These are phyloP conservation scores for Araneus ventricosus DNA, from an alignment of 1,140 invertebrate genomes.

Conservation along the genomic window DNA sequence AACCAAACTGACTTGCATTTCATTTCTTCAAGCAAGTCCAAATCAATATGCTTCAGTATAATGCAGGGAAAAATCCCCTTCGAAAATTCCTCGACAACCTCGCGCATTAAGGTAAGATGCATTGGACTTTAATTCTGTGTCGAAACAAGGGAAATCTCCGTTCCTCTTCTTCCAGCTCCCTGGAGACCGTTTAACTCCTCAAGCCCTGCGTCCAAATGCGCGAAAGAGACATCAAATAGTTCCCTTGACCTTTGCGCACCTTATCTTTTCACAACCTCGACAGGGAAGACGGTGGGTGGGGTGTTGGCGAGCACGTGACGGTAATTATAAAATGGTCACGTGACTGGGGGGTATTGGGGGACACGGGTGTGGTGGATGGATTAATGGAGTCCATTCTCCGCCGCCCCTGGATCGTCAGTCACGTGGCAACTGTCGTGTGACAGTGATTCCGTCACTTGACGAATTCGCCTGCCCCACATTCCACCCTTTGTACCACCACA, in stretches of 20 bases:
- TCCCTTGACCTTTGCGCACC: conserved; percentile 54
- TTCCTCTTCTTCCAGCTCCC: not conserved
- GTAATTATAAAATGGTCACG: conserved; percentile 66
- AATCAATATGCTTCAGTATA: too few species aligned
- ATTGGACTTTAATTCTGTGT: conserved; percentile 5
- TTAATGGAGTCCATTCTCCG: conserved; percentile 61
- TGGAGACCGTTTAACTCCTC: conserved; percentile 53
- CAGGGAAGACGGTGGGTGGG: not conserved
- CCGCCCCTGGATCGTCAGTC: conserved; percentile 56
- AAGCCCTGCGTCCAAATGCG: conserved; percentile 6
- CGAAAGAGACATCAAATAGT: conserved; percentile 63
- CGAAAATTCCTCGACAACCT: too few species aligned
- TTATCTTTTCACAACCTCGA: conserved; percentile 46
- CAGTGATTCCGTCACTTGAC: conserved; percentile 59
- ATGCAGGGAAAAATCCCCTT: too few species aligned
- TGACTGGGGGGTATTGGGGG: not conserved
- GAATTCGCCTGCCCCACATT: conserved; percentile 15
- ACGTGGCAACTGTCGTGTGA: conserved; percentile 62
- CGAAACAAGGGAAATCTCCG: not conserved
- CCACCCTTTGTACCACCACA: not conserved
- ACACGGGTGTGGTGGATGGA: conserved; percentile 6
- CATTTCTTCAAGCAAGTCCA: too few species aligned
- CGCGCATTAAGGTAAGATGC: not conserved
- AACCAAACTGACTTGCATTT: too few species aligned
- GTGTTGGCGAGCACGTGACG: conserved; percentile 30